Conservation (phyloP, 2,113 vertebrate genomes). For the Pithys albifrons region DNA sequence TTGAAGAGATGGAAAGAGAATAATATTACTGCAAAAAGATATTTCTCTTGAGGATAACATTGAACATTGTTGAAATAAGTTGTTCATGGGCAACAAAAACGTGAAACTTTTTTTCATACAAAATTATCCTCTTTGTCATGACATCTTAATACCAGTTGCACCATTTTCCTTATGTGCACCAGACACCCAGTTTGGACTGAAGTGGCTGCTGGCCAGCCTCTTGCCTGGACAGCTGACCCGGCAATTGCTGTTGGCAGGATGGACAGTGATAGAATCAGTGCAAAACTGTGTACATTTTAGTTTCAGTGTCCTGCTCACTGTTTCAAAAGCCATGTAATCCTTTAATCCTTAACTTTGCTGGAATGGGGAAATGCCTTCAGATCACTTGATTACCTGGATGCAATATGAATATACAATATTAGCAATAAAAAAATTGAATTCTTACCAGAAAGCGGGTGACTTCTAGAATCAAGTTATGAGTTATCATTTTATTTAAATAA, state of each 20-base stretch:
- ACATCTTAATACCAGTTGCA: rapidly evolving
- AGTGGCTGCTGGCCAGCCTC: neutral
- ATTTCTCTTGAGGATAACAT: constrained; percentile 55
- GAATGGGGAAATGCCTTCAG: rapidly evolving
- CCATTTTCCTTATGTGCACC: neutral
- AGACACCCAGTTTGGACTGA: neutral
- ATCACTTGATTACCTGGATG: neutral
- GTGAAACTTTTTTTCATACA: neutral
- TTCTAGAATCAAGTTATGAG: neutral
- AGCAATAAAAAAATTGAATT: neutral
- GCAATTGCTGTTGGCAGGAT: neutral
- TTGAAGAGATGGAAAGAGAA: constrained; percentile 47
- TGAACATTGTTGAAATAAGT: constrained; percentile 28
- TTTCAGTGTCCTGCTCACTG: neutral
- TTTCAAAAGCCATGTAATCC: neutral
- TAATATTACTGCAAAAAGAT: constrained; percentile 16
- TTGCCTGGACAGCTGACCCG: neutral
- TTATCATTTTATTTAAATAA: neutral
- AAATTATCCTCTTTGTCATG: neutral
- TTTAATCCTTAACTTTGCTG: neutral
- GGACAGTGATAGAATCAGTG: rapidly evolving
- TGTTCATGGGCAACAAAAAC: neutral
- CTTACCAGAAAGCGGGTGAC: neutral
- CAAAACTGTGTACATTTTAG: neutral
- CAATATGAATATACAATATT: neutral